A percentile compares a stretch with the other conserved stretches of the same genome.
phyloP scores from a whole-genome alignment of 2,888 invertebrate genomes.

The Trachelus stipa region DNA sequence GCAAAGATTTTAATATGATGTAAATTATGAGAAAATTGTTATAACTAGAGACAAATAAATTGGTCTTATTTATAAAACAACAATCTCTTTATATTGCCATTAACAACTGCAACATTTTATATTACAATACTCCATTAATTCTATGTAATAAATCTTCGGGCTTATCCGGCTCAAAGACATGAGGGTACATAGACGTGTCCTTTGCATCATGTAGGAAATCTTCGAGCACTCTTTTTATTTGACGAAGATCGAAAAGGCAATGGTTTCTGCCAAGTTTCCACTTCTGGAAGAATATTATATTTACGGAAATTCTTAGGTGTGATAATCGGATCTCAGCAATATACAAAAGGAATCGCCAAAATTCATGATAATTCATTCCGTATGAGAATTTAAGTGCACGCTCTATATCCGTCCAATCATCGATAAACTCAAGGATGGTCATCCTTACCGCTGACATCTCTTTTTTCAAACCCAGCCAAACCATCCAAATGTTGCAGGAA shows the following conservation, averaged over 20 bases:
- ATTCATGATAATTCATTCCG: conserved; percentile 81
- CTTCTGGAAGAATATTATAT: conserved; percentile 59
- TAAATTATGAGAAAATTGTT: conserved; percentile 28
- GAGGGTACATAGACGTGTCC: conserved; percentile 45
- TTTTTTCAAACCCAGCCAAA: conserved; percentile 78
- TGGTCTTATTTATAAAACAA: conserved; percentile 27
- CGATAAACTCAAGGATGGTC: conserved; percentile 84
- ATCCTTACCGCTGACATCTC: conserved; percentile 77
- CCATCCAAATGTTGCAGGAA: conserved; percentile 82
- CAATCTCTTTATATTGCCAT: conserved; percentile 7
- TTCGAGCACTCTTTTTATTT: conserved; percentile 65
- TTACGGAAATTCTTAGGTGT: conserved; percentile 61
- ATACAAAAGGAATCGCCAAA: conserved; percentile 75
- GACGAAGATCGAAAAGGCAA: conserved; percentile 67
- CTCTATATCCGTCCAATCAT: conserved; percentile 78
- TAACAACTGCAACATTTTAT: conserved; percentile 2
- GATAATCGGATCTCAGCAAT: conserved; percentile 73
- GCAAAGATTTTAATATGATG: conserved; percentile 12
- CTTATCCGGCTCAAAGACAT: not conserved
- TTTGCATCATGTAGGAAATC: conserved; percentile 61
- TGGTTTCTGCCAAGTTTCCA: conserved; percentile 67
- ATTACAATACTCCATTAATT: conserved; percentile 29
- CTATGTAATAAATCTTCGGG: conserved; percentile 30
- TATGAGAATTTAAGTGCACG: conserved; percentile 82
- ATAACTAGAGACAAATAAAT: conserved; percentile 23